A percentile compares a stretch with the other conserved stretches of the same genome.
These are phyloP conservation scores for Elephas maximus DNA, from an alignment of 2,113 vertebrate species.

Conservation along the genomic window DNA sequence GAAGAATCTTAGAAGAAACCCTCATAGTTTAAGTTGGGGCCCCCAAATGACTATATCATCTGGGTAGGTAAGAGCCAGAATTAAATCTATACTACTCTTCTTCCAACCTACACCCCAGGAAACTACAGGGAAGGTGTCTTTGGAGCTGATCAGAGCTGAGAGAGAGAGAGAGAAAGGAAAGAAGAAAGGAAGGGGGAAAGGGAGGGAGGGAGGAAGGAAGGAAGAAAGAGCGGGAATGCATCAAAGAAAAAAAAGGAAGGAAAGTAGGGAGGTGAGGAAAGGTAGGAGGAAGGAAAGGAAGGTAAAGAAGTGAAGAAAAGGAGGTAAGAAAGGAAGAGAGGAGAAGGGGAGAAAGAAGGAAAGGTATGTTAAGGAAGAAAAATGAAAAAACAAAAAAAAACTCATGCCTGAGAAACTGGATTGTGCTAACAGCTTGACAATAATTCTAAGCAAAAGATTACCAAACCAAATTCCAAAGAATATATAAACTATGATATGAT, in stretches of 20 bases:
- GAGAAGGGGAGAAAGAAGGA: not conserved
- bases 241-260: not conserved
- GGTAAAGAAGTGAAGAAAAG: not conserved
- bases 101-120: not conserved
- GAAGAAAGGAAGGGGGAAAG: no score
- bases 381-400: no score
- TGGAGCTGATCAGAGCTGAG: not conserved
- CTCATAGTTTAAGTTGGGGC: not conserved
- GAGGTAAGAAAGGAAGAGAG: not conserved
- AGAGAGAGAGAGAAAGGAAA: not conserved
- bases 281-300: not conserved
- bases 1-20: not conserved
- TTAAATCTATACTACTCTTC: not conserved
- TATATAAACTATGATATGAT: not conserved
- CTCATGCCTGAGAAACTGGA: not conserved
- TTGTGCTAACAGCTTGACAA: not conserved
- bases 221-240: no score
- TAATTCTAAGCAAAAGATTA: slow-evolving; percentile 13
- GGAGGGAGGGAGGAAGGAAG: no score
- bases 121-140: not conserved
- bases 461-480: not conserved
- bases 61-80: not conserved
- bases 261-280: not conserved
- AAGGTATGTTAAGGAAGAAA: not conserved
- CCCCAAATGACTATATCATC: not conserved